phyloP scores from a whole-genome alignment of 2,888 invertebrate species.

The Corbicula japonica region DNA sequence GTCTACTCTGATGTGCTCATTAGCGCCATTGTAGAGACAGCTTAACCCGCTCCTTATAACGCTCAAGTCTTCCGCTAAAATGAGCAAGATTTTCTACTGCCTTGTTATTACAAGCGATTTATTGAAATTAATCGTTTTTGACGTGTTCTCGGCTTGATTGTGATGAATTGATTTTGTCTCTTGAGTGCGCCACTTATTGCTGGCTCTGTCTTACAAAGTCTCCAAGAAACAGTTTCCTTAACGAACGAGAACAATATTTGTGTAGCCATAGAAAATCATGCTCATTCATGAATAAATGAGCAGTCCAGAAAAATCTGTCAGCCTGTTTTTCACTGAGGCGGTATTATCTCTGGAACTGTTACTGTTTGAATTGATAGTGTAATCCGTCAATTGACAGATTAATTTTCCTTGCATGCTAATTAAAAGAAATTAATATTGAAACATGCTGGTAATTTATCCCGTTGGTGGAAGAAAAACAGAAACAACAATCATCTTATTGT shows the following conservation, averaged over 20 bases:
- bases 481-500: too few species aligned
- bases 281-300: constrained; percentile 49
- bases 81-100: constrained; percentile 31
- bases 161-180: constrained; percentile 63
- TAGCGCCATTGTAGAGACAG: constrained; percentile 10
- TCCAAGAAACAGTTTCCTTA: constrained; percentile 22
- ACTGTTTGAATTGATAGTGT: constrained; percentile 9
- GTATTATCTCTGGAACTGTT: neutral
- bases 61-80: constrained; percentile 42
- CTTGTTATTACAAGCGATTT: constrained; percentile 67
- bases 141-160: constrained; percentile 52
- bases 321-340: constrained; percentile 35
- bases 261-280: constrained; percentile 38
- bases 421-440: neutral
- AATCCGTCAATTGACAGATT: constrained; percentile 16
- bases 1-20: constrained; percentile 18
- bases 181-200: constrained; percentile 54
- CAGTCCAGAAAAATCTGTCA: constrained; percentile 37
- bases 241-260: constrained; percentile 32
- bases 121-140: constrained; percentile 68
- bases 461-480: too few species aligned
- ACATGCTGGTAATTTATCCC: constrained; percentile 17
- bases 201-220: constrained; percentile 18
- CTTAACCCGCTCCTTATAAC: constrained; percentile 16
- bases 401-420: neutral